These are phyloP conservation scores for Troglohyphantes excavatus DNA, from an alignment of 2,888 invertebrate species.

Conservation along the genomic window DNA sequence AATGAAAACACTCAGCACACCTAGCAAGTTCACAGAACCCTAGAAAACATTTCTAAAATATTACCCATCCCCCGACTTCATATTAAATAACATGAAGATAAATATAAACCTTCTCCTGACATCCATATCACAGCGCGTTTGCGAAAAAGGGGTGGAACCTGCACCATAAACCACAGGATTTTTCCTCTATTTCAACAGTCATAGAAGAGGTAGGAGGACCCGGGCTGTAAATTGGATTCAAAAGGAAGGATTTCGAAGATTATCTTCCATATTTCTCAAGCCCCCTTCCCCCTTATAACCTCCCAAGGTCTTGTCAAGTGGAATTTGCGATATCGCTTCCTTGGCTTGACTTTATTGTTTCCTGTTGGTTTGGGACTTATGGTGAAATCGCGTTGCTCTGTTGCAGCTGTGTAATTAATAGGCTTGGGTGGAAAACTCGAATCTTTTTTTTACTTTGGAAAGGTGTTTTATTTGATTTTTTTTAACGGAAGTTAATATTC, in stretches of 20 bases:
- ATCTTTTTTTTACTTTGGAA: neutral
- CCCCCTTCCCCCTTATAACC: neutral
- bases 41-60: neutral
- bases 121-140: neutral
- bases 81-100: neutral
- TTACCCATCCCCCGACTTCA: neutral
- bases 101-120: neutral
- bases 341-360: neutral
- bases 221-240: neutral
- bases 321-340: neutral
- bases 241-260: conserved; percentile 2
- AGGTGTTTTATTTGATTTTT: neutral
- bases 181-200: neutral
- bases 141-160: neutral
- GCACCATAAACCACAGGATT: neutral
- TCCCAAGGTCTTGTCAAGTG: neutral
- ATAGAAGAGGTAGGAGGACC: neutral
- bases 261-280: conserved; percentile 5
- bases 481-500: neutral
- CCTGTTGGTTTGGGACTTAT: neutral
- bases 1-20: too few species aligned
- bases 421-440: neutral
- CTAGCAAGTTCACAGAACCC: too few species aligned
- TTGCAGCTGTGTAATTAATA: conserved; percentile 5
- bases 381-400: neutral